Evolutionary conservation across 2,113 vertebrate genomes (phyloP).

Genomic region (Ictalurus punctatus): DNA sequence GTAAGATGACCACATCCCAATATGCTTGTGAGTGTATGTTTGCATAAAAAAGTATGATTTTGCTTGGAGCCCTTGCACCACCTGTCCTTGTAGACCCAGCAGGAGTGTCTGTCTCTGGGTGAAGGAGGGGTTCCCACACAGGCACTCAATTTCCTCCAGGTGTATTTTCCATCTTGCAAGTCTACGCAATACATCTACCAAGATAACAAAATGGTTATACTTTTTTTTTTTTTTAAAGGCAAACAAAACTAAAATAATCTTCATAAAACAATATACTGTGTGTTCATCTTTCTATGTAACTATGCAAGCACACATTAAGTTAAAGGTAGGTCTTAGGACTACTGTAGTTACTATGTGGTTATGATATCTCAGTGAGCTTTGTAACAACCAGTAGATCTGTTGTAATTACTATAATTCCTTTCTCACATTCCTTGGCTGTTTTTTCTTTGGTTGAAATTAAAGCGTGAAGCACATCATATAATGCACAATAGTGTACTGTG

Average conservation of each 20-base stretch:
- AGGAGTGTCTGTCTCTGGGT: constrained; percentile 70
- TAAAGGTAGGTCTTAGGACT: no score
- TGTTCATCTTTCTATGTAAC: not conserved
- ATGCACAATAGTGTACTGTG: constrained; percentile 7
- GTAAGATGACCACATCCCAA: not conserved
- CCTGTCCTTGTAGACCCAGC: constrained; percentile 72
- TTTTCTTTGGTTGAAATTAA: not conserved
- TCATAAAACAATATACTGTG: not conserved
- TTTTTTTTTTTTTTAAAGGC: no score
- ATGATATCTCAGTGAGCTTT: not conserved
- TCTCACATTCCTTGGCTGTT: not conserved
- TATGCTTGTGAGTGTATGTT: not conserved
- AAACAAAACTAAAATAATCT: not conserved
- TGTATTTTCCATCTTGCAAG: constrained; percentile 54
- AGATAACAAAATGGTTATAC: not conserved
- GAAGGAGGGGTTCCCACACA: constrained; percentile 64
- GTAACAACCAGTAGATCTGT: not conserved
- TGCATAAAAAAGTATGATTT: not conserved
- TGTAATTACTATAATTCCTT: not conserved
- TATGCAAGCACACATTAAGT: not conserved
- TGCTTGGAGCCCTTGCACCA: constrained; percentile 41
- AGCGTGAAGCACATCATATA: not conserved
- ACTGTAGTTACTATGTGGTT: not conserved
- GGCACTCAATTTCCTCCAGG: constrained; percentile 63
- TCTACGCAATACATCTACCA: constrained; percentile 70